Evolutionary conservation across 92 coral and sea anemone genomes (phyloP).

Genomic region (Muricea muricata): DNA sequence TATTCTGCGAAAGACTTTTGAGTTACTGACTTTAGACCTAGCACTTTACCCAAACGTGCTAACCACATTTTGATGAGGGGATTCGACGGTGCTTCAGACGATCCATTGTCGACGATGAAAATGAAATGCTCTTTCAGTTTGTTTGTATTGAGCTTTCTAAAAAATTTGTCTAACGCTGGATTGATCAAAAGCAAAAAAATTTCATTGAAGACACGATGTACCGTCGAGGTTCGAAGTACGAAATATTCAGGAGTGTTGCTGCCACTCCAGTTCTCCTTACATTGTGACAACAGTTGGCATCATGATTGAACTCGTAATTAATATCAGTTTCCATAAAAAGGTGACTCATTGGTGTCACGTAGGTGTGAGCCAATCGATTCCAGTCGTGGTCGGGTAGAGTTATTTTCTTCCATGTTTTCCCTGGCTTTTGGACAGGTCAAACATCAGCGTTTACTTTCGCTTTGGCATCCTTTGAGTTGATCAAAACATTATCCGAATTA

Average conservation of each 20-base stretch:
- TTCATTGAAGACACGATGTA: conserved; percentile 61
- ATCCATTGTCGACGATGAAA: conserved; percentile 77
- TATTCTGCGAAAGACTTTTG: conserved; percentile 62
- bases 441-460: conserved; percentile 63
- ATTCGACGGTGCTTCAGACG: conserved; percentile 53
- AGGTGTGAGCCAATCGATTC: conserved; percentile 48
- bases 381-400: conserved; percentile 69
- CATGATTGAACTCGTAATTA: conserved; percentile 12
- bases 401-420: conserved; percentile 66
- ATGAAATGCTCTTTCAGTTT: conserved; percentile 65
- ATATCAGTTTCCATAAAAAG: conserved; percentile 61
- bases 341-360: conserved; percentile 75
- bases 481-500: neutral
- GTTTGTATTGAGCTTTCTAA: conserved; percentile 66
- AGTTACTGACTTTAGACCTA: neutral
- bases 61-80: conserved; percentile 55
- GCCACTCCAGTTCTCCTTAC: conserved; percentile 68
- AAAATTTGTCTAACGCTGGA: conserved; percentile 57
- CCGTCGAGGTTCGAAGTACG: conserved; percentile 63
- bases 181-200: conserved; percentile 47
- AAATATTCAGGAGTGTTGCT: conserved; percentile 58
- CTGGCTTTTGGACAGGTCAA: conserved; percentile 73
- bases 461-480: conserved; percentile 78
- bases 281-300: neutral
- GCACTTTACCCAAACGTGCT: conserved; percentile 42